A percentile compares a stretch with the other conserved stretches of the same genome.
phyloP scores from a whole-genome alignment of 2,888 invertebrate genomes.

The Zelleria hepariella region DNA sequence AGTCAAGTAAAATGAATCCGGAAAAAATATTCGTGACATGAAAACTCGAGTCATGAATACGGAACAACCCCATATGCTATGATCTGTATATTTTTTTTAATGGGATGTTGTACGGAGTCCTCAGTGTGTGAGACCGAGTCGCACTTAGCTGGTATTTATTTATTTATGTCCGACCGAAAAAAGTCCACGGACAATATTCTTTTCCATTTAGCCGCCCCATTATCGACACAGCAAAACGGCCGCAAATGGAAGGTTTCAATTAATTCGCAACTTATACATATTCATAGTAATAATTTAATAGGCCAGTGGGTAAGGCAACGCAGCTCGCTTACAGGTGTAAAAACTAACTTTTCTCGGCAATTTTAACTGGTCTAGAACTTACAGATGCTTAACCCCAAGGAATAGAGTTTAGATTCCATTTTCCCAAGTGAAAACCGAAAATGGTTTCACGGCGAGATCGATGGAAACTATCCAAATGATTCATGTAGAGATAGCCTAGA shows the following conservation, averaged over 20 bases:
- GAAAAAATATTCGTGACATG: too few relatives aligned
- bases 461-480: not conserved
- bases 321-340: conserved; percentile 21
- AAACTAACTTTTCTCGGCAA: conserved; percentile 16
- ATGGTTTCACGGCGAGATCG: not conserved
- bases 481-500: not conserved
- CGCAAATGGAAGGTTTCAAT: conserved; percentile 33
- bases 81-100: too few relatives aligned
- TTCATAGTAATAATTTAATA: conserved; percentile 36
- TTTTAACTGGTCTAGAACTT: conserved; percentile 15
- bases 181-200: conserved; percentile 2
- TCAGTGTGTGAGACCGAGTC: too few relatives aligned
- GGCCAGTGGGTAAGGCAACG: conserved; percentile 25
- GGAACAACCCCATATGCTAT: too few relatives aligned
- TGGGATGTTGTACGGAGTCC: too few relatives aligned
- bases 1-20: too few relatives aligned
- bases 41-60: too few relatives aligned
- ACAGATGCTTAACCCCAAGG: not conserved
- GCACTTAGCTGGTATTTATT: too few relatives aligned
- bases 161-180: too few relatives aligned
- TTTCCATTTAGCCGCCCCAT: conserved; percentile 33
- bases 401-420: not conserved
- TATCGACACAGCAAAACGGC: conserved; percentile 18
- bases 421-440: not conserved
- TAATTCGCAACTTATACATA: conserved; percentile 38